Percentiles rank a stretch among this genome's conserved stretches.
Evolutionary conservation across 2,113 vertebrate genomes (phyloP).

Genomic region (Neotoma lepida): DNA sequence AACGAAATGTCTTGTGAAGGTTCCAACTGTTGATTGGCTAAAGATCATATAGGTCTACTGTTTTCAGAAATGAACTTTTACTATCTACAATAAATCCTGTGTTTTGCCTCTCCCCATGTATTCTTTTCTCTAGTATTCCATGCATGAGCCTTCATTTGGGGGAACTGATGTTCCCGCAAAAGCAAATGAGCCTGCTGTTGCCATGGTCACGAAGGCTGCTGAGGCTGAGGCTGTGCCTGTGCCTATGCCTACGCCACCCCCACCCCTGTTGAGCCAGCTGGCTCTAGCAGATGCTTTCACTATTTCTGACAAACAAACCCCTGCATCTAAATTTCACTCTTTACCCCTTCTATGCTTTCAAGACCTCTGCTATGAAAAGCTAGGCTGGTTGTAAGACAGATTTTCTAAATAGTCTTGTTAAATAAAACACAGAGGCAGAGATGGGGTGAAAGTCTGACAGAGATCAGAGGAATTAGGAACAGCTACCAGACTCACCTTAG

Average conservation of each 20-base stretch:
- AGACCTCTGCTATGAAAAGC: neutral
- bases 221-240: neutral
- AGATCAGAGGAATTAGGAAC: too few species aligned
- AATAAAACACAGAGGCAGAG: too few species aligned
- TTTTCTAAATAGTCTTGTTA: too few species aligned
- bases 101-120: neutral
- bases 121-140: neutral
- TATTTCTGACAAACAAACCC: neutral
- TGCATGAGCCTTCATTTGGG: neutral
- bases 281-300: constrained; percentile 2
- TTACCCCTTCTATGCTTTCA: neutral
- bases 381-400: too few species aligned
- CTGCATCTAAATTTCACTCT: constrained; percentile 6
- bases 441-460: too few species aligned
- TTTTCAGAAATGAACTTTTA: constrained; percentile 37
- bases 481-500: too few species aligned
- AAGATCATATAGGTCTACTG: neutral
- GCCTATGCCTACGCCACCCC: neutral
- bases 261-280: neutral
- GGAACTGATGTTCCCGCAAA: constrained; percentile 5
- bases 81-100: neutral
- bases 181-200: constrained; percentile 41
- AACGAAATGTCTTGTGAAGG: neutral
- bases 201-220: constrained; percentile 38
- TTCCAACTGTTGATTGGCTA: neutral